phyloP scores from a whole-genome alignment of 2,797 vertebrate species.

The Tragelaphus eurycerus region DNA sequence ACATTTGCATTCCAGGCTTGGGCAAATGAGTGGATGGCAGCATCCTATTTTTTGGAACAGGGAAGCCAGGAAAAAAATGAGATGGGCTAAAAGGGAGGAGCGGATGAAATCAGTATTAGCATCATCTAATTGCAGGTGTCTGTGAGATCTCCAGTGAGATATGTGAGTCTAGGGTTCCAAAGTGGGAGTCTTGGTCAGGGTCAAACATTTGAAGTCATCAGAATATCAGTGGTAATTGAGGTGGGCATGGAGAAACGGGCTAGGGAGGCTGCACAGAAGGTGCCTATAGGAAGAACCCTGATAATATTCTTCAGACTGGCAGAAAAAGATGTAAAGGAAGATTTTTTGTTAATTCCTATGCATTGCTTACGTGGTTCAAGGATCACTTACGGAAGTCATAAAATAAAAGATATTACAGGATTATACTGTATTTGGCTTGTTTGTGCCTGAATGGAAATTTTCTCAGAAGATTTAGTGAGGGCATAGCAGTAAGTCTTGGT shows the following conservation, averaged over 20 bases:
- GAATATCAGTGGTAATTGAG: neutral
- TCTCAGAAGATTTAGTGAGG: neutral
- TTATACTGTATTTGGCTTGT: neutral
- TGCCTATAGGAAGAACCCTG: too few relatives aligned
- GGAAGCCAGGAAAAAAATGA: neutral
- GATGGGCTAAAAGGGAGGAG: neutral
- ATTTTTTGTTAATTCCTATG: neutral
- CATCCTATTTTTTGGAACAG: neutral
- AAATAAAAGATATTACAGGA: neutral
- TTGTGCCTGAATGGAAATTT: neutral
- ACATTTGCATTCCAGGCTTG: neutral
- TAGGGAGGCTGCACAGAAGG: neutral
- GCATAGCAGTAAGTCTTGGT: neutral
- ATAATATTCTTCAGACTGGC: neutral
- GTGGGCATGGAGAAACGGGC: neutral
- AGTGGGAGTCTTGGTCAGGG: neutral
- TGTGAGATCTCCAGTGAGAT: neutral
- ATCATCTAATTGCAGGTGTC: neutral
- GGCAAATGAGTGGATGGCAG: neutral
- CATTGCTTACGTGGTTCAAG: neutral
- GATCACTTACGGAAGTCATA: neutral
- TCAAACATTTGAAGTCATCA: neutral
- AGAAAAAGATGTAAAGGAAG: neutral
- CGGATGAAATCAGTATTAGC: neutral
- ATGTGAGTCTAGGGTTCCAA: neutral